Evolutionary conservation across 2,797 vertebrate species (phyloP), one percentile per base, ranked within the genome.

Genomic region (Pangasius larnaudii): DNA sequence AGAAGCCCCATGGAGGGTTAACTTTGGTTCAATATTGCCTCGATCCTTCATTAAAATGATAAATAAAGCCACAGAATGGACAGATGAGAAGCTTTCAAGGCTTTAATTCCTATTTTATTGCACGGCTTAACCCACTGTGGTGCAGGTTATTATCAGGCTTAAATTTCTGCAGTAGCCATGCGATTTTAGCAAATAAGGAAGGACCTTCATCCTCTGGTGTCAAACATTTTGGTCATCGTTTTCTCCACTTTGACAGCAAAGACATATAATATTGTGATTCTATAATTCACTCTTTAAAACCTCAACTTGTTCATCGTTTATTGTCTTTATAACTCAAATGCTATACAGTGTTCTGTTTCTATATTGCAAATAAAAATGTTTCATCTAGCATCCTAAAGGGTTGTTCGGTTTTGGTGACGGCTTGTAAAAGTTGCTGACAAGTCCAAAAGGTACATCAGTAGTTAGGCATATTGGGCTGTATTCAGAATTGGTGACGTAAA

Each of bases 121-220:
- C 71, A 85, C 90, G 91, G 93, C 92, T 95, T 92, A 94, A 92
- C 91, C 89, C 87, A 90, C 90, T 91, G 85, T 87, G 91, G 91
- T 93, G 93, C 91, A 86, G 91, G 91, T 94, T 92, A 94, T 95
- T 94, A 96, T 90, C 91, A 88, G 89, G 85, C 93, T 63, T 93
- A 92, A 94, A 95, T 94, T 93, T 93, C 93, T 94, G 91, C 94
- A 94, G 93, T 92, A 89, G 91, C 88, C 93, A 91, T 91, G 10
- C 22, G 13, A 42, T 42, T 81, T 16, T 36, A 36, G 30, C 19
- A 71, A 71, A 56, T 56, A 84, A 71, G 51, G 30, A 51, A 24
- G 3, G 18, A 6, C 13, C 36, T 27, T 24, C 56, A 81, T 61
- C 10, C 22, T 2, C 7, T 78, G 27, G 8, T 30, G 61, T 5